Evolutionary conservation across 1,140 invertebrate species (phyloP), one percentile per base, ranked within the genome.

Genomic region (Cherax quadricarinatus): DNA sequence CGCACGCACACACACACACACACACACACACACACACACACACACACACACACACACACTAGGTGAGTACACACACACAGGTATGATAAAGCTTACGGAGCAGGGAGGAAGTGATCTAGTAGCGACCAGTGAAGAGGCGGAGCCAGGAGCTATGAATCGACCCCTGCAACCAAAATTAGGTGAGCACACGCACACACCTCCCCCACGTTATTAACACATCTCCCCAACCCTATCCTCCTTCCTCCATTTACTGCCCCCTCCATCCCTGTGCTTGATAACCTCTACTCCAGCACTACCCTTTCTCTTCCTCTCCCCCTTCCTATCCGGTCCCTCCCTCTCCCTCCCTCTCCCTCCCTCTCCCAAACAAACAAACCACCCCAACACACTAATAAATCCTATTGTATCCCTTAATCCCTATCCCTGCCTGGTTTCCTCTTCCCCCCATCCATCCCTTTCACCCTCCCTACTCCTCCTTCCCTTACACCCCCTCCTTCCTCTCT

Each of bases 391-490:
- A 75, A 30, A 75, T 75, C 24, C 70, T 75, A 30, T 24, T 24
- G n/a, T 75, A 75, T 75, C 70, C 70, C 18, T 75, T 75, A 75
- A 75, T 75, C 66, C 66, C 12, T 70, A 16, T 21, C 66, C 70
- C n/a, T 24, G 16, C 24, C 70, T 75, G 62, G 24, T 12, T 75
- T n/a, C 21, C 70, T 75, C n/a, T 3, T n/a, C 70, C 12, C 7
- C 24, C 70, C 21, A 30, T 30, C 9, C 24, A 9, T 75, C 21
- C 21, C 70, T 12, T 12, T 30, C 70, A 30, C 24, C 6, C 70
- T 30, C 24, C 21, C n/a, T 75, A 4, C 30, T 41, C 30, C 30
- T 41, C 9, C 5, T 30, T 30, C n/a, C 7, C 70, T 75, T 6
- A 30, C 7, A 1, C 24, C 24, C 24, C 24, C 70, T 30, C 70